Evolutionary conservation across 2,888 invertebrate genomes (phyloP), one percentile per base, ranked within the genome.

Genomic region (Hipparchia sbordonii): DNA sequence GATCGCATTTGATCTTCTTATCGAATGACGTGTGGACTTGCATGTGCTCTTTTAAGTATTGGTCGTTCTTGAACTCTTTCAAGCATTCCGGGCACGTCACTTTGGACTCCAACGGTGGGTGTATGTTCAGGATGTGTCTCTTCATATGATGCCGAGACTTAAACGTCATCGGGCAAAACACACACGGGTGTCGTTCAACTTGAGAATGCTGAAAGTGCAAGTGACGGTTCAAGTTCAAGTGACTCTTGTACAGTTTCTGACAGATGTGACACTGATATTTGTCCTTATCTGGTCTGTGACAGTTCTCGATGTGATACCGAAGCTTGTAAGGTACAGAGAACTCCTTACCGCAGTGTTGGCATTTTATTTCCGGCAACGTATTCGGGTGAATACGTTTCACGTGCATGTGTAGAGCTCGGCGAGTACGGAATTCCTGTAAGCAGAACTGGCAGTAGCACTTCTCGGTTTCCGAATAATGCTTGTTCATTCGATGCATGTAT

Each of bases 401-500:
- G 13, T 93, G 93, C 89, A 93, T 91, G 23, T 92, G 90, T 0
- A 93, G 67, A 0, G 93, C 93, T 7, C 92, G 78, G 0, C 91
- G 71, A 0, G 93, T 93, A 1, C 92, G 77, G 54, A 92, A 93
- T 70, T 92, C 92, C 77, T 93, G 93, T 0, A 92, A 80, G 56
- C 93, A 93, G 72, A 89, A 90, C 65, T 93, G 91, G 59, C 93
- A 93, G 75, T 85, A 91, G 63, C 92, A 90, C 52, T 92, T 91
- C 77, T 92, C 92, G 0, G 85, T 78, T 13, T 93, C 92, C 0
- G 93, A 92, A n/a, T 93, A 93, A 72, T 93, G 93, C 8, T 92
- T 92, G 56, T 93, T 93, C 93, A 93, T 93, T 2, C 92, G 75
- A 74, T 93, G 93, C 93, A 93, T 93, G 79, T 93, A 93, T 0